These are phyloP conservation scores for Neoaliturus tenellus DNA, from an alignment of 2,888 invertebrate species.

Conservation along the genomic window DNA sequence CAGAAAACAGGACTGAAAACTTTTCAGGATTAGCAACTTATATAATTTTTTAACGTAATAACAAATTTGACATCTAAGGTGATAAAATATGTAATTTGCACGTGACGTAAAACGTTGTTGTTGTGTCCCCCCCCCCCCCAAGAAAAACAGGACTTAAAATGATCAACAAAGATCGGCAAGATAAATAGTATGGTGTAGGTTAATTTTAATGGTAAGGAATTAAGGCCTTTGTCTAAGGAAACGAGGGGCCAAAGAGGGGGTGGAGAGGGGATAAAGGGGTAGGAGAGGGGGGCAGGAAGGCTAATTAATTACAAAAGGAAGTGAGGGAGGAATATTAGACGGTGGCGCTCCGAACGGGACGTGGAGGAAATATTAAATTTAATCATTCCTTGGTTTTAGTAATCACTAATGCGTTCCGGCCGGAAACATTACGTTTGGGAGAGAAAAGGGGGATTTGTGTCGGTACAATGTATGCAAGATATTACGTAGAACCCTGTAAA, in stretches of 20 bases:
- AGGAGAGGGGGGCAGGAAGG: conserved; percentile 60
- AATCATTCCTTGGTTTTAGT: conserved; percentile 30
- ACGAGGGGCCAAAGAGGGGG: neutral
- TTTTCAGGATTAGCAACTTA: too few relatives aligned
- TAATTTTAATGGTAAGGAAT: conserved; percentile 30
- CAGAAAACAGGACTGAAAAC: too few relatives aligned
- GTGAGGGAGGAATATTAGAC: conserved; percentile 50
- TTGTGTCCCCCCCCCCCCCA: too few relatives aligned
- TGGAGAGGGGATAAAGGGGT: conserved; percentile 59
- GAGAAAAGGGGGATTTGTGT: neutral
- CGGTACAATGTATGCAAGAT: too few relatives aligned
- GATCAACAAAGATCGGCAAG: conserved; percentile 15
- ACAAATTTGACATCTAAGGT: too few relatives aligned
- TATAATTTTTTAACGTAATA: too few relatives aligned
- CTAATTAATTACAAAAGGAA: conserved; percentile 47
- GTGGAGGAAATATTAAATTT: conserved; percentile 22
- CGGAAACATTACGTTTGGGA: neutral
- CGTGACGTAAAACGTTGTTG: too few relatives aligned
- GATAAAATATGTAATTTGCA: too few relatives aligned
- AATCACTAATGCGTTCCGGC: neutral
- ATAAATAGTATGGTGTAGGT: conserved; percentile 27
- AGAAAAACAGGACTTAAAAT: neutral
- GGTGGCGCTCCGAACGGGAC: conserved; percentile 5
- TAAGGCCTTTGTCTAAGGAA: conserved; percentile 42
- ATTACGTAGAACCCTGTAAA: too few relatives aligned